These are phyloP conservation scores for Cryptomyrus ogoouensis DNA, from an alignment of 2,113 vertebrate species.

Conservation along the genomic window DNA sequence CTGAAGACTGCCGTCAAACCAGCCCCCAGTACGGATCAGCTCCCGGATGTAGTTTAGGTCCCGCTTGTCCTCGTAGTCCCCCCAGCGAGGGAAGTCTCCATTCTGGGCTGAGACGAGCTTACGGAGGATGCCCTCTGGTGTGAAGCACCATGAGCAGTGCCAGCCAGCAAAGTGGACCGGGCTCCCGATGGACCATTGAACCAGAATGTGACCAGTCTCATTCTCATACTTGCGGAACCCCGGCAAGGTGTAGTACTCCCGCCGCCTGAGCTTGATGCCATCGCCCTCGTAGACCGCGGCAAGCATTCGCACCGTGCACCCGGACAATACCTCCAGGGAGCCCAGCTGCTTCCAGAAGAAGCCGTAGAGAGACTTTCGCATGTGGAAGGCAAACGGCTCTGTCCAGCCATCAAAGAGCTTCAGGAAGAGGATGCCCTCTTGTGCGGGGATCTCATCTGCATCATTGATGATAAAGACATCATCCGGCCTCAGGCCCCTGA, in stretches of 20 bases:
- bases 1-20: conserved; percentile 76
- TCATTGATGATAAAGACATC: conserved; percentile 79
- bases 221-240: conserved; percentile 75
- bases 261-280: conserved; percentile 72
- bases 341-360: conserved; percentile 85
- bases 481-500: conserved; percentile 63
- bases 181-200: conserved; percentile 77
- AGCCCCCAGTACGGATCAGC: conserved; percentile 76
- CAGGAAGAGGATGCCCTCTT: conserved; percentile 75
- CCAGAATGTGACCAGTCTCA: conserved; percentile 69
- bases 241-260: conserved; percentile 76
- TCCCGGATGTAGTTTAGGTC: conserved; percentile 74
- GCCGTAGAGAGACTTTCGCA: conserved; percentile 80
- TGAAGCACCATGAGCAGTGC: conserved; percentile 88
- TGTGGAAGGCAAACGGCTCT: conserved; percentile 77
- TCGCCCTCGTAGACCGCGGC: conserved; percentile 67
- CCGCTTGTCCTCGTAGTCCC: conserved; percentile 75
- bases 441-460: conserved; percentile 75
- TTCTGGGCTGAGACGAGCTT: conserved; percentile 83
- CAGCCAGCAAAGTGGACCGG: conserved; percentile 80
- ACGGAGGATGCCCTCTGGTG: conserved; percentile 75
- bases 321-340: conserved; percentile 73
- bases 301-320: conserved; percentile 77
- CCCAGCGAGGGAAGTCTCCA: conserved; percentile 83
- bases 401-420: conserved; percentile 81